Evolutionary conservation across 2,888 invertebrate genomes (phyloP), one percentile per base, ranked within the genome.

Genomic region (Metacarcinus magister): DNA sequence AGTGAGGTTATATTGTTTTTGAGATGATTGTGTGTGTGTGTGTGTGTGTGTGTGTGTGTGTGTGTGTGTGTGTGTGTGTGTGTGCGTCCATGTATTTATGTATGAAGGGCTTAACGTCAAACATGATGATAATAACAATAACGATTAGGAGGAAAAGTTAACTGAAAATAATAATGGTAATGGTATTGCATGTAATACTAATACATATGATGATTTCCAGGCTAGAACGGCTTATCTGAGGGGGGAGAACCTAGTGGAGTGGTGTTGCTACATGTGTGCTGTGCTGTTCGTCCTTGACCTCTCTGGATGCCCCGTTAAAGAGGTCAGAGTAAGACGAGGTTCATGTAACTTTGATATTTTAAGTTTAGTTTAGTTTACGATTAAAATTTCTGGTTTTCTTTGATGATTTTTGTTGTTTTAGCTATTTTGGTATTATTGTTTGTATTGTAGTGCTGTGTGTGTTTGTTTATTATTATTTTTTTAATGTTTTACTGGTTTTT

Each of bases 181-280:
- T n/a, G 13, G 32, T n/a, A 23, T 2, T 94, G 13, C 75, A n/a
- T 13, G 32, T 46, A 48, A 13, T 82, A 0, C 43, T n/a, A 23
- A 2, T 28, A 16, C 7, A 32, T 39, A 39, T 43, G 7, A 48
- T 28, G 19, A 23, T 44, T 67, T 16, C 3, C 94, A 97, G 97
- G 97, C 97, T 13, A 97, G 98, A 94, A 97, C 97, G 95, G 97
- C 97, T 87, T 98, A 98, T 97, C 96, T 98, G 32, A 97, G 97
- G 60, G 97, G 97, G 97, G 98, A 98, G 97, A 98, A 98, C 97
- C 95, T 97, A 92, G 97, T 98, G 75, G 98, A 98, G 97, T 98
- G 98, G 98, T 97, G 97, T 23, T 98, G 98, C 91, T 98, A 98
- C 97, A 97, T 98, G 4, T 97, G 97, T 10, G 97, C 98, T 3